Evolutionary conservation across 2,888 invertebrate genomes (phyloP).

Genomic region (Tenthredo livida): DNA sequence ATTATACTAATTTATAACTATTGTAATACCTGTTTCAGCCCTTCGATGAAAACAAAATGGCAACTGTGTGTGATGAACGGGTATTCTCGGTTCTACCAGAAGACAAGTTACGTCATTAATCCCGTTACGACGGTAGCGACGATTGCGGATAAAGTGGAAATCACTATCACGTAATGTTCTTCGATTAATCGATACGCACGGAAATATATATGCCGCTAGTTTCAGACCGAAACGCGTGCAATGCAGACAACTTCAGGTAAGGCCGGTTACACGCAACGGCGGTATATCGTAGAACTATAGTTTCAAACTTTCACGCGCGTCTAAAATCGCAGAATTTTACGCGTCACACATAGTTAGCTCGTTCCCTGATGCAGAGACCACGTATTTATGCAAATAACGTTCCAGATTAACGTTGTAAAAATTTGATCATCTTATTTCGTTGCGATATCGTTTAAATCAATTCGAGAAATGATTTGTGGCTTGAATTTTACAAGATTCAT

Average conservation of each 20-base stretch:
- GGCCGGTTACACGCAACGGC: neutral
- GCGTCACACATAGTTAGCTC: neutral
- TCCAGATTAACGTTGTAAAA: neutral
- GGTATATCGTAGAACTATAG: neutral
- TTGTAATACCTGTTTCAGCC: conserved; percentile 75
- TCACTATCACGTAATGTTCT: neutral
- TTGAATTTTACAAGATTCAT: neutral
- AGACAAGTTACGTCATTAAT: conserved; percentile 69
- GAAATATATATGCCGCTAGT: neutral
- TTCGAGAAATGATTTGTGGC: neutral
- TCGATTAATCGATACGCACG: neutral
- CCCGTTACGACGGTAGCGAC: neutral
- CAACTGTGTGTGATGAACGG: conserved; percentile 64
- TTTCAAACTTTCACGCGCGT: conserved; percentile 26
- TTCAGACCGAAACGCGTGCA: neutral
- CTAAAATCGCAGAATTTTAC: conserved; percentile 2
- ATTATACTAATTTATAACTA: conserved; percentile 66
- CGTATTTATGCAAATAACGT: conserved; percentile 37
- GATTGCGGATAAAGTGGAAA: neutral
- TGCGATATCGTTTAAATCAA: neutral
- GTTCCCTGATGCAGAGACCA: conserved; percentile 8
- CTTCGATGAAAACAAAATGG: conserved; percentile 76
- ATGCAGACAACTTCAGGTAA: neutral
- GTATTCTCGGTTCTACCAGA: conserved; percentile 55
- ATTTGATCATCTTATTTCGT: neutral